phyloP scores from a whole-genome alignment of 2,113 vertebrate species.

The Passer domesticus region DNA sequence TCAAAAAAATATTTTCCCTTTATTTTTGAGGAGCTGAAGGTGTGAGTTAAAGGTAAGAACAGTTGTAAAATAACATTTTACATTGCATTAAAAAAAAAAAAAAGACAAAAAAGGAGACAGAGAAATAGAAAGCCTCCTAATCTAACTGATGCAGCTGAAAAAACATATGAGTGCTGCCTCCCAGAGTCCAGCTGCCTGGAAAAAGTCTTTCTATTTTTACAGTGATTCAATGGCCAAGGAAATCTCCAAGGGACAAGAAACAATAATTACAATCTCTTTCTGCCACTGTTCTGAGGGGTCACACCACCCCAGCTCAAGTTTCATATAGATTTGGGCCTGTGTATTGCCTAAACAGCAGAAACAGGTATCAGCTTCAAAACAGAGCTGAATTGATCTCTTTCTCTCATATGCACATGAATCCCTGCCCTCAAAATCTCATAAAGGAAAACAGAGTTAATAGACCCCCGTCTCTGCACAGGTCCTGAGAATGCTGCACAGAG shows the following conservation, averaged over 20 bases:
- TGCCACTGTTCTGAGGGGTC: accelerated
- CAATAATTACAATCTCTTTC: not conserved
- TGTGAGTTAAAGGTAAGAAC: not conserved
- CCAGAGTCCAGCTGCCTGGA: slow-evolving; percentile 51
- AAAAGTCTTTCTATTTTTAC: not conserved
- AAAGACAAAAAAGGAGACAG: accelerated
- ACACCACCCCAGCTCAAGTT: not conserved
- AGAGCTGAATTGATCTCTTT: not conserved
- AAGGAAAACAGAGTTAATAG: not conserved
- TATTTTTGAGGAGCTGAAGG: not conserved
- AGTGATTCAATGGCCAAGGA: not conserved
- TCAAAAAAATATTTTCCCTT: not conserved
- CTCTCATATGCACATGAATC: not conserved
- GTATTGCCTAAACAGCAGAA: not conserved
- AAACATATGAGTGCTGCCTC: slow-evolving; percentile 59
- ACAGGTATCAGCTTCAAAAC: not conserved
- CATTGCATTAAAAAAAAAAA: not conserved
- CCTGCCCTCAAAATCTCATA: too few relatives aligned
- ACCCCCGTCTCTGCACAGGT: not conserved
- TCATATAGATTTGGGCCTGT: not conserved
- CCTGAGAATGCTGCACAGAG: not conserved
- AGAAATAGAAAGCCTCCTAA: not conserved
- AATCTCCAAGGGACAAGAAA: not conserved
- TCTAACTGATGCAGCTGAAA: slow-evolving; percentile 26
- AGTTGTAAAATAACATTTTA: not conserved